These are phyloP conservation scores for Zaprionus tsacasi DNA, from an alignment of 1,140 invertebrate species.

Conservation along the genomic window DNA sequence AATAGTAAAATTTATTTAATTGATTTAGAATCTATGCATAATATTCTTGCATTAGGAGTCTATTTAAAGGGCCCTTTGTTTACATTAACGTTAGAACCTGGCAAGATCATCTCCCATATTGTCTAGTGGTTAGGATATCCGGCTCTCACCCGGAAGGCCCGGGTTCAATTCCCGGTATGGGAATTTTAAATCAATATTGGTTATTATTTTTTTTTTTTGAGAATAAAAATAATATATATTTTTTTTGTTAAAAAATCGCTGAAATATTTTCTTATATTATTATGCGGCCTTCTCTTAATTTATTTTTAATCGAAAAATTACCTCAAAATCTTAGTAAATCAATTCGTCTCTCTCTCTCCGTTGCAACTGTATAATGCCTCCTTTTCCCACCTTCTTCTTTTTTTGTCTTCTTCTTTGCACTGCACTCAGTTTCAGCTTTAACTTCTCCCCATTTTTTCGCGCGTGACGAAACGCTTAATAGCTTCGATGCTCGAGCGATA, in stretches of 20 bases:
- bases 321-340: not conserved
- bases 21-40: not conserved
- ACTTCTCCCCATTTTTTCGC: slow-evolving; percentile 20
- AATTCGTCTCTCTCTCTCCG: not conserved
- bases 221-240: too few species aligned
- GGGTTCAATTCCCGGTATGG: slow-evolving; percentile 94
- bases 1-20: not conserved
- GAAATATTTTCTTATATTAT: too few species aligned
- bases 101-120: slow-evolving; percentile 39
- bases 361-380: not conserved
- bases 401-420: not conserved
- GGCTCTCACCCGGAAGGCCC: slow-evolving; percentile 90
- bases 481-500: slow-evolving; percentile 20
- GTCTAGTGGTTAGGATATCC: slow-evolving; percentile 58
- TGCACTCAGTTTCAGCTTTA: slow-evolving; percentile 15
- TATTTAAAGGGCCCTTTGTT: not conserved
- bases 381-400: not conserved
- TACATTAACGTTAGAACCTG: not conserved
- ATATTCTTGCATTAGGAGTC: not conserved
- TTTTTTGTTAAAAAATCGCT: too few species aligned
- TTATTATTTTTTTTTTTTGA: not conserved
- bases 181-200: slow-evolving; percentile 82
- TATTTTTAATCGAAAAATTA: too few species aligned
- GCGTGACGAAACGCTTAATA: slow-evolving; percentile 23
- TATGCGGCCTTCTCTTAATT: too few species aligned